These are phyloP conservation scores for Protonibea diacanthus DNA, from an alignment of 2,797 vertebrate genomes.

Conservation along the genomic window DNA sequence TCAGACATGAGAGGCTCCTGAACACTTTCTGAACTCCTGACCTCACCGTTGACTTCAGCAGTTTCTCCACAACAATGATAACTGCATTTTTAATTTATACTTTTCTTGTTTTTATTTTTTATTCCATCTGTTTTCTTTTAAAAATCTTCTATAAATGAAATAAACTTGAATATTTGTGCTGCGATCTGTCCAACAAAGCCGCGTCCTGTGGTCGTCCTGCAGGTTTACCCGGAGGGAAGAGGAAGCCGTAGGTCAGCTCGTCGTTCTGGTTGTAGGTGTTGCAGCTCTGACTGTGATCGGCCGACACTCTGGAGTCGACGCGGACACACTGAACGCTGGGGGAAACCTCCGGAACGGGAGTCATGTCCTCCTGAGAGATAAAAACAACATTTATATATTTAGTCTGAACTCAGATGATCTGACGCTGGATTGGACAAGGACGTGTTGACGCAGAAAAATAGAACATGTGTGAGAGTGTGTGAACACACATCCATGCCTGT, in stretches of 20 bases:
- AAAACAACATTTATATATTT: no score
- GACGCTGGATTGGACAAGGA: neutral
- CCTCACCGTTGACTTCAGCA: no score
- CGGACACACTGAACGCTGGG: slow-evolving; percentile 83
- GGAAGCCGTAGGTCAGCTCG: slow-evolving; percentile 89
- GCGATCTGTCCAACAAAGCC: no score
- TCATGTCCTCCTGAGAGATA: slow-evolving; percentile 84
- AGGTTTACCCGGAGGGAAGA: slow-evolving; percentile 94
- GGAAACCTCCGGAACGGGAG: slow-evolving; percentile 83
- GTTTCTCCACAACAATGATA: no score
- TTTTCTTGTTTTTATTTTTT: no score
- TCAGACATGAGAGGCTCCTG: no score
- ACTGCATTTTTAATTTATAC: no score
- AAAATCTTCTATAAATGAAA: no score
- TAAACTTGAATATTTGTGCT: no score
- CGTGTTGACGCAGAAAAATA: neutral
- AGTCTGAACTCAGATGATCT: neutral
- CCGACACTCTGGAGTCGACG: slow-evolving; percentile 88
- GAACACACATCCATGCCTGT: no score
- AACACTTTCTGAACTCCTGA: no score
- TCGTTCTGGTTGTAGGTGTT: slow-evolving; percentile 84
- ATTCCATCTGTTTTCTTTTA: no score
- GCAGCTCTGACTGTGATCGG: slow-evolving; percentile 91
- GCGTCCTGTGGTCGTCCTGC: neutral
- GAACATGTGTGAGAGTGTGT: neutral